phyloP scores from a whole-genome alignment of 1,140 invertebrate genomes.

The Pseudomyrmex flavicornis region DNA sequence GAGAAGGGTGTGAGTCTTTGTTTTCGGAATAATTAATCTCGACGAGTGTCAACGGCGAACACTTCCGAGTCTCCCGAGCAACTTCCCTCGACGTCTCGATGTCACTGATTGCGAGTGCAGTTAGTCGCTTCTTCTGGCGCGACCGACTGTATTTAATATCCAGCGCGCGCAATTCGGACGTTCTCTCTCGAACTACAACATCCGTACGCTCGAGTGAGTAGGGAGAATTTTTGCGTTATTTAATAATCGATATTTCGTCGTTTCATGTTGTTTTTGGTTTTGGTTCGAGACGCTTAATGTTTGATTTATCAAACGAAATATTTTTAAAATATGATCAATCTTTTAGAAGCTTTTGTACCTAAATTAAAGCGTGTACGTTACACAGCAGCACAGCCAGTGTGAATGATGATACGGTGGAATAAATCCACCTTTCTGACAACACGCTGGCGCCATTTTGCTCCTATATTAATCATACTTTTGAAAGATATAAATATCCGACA shows the following conservation, averaged over 20 bases:
- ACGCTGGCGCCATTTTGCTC: constrained; percentile 10
- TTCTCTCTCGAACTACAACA: neutral
- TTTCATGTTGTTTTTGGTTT: too few species aligned
- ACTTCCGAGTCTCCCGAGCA: constrained; percentile 45
- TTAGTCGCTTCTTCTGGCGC: constrained; percentile 71
- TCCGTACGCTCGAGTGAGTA: neutral
- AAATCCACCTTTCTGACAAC: constrained; percentile 24
- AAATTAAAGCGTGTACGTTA: constrained; percentile 22
- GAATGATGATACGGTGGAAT: constrained; percentile 21
- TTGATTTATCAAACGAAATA: too few species aligned
- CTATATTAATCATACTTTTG: constrained; percentile 26
- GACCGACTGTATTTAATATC: constrained; percentile 51
- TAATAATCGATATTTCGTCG: too few species aligned
- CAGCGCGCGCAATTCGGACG: constrained; percentile 33
- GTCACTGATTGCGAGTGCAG: constrained; percentile 64
- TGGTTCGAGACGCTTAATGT: too few species aligned
- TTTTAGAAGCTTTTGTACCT: constrained; percentile 12
- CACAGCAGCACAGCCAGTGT: neutral
- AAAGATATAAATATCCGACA: constrained; percentile 39
- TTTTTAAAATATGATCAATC: constrained; percentile 6
- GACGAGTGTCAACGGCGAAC: constrained; percentile 72
- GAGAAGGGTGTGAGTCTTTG: constrained; percentile 64
- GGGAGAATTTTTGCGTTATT: neutral
- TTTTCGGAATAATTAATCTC: constrained; percentile 82
- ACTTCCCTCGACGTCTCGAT: constrained; percentile 60